Conservation (phyloP, 2,113 vertebrate species). For the Nothocercus nigrocapillus region DNA sequence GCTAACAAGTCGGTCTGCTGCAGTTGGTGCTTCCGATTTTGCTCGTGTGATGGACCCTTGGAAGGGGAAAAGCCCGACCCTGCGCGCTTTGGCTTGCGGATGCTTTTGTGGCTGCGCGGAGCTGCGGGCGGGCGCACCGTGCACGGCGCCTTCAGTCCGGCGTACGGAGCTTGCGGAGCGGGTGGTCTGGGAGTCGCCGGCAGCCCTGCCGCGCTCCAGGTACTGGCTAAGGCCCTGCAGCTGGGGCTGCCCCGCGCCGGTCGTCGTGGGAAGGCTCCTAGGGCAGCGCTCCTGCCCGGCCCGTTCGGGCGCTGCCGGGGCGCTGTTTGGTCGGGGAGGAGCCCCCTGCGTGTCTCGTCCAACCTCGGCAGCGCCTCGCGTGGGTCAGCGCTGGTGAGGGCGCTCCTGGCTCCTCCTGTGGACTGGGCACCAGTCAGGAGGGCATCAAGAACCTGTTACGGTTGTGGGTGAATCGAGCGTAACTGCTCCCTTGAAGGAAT, state of each 20-base stretch:
- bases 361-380: not conserved
- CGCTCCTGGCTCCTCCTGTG: not conserved
- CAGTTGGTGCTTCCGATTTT: not conserved
- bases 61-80: constrained; percentile 21
- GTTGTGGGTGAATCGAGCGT: not conserved
- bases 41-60: not conserved
- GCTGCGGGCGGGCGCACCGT: not conserved
- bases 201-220: not conserved
- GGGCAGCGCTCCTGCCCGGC: not conserved
- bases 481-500: not conserved
- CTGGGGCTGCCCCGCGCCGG: not conserved
- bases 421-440: not conserved
- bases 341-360: not conserved
- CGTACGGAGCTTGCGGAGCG: no score
- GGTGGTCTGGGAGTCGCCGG: constrained; percentile 3
- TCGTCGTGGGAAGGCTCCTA: not conserved
- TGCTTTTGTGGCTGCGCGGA: not conserved
- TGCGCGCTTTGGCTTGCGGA: constrained; percentile 40
- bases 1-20: not conserved
- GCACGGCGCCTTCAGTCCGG: no score
- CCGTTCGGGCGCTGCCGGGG: not conserved
- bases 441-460: not conserved
- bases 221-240: not conserved
- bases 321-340: not conserved
- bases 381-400: not conserved